Conservation (phyloP, 2,113 vertebrate species). For the human (Homo sapiens) region GRCh38 chr19:6514001-6514500, state of each 20-base stretch:
- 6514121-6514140: not conserved
- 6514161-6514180: not conserved
- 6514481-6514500: too few species aligned
- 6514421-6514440: not conserved
- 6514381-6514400: not conserved
- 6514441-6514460: conserved; percentile 29
- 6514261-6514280: not conserved
- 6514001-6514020: not conserved
- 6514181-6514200: not conserved
- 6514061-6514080: not conserved
- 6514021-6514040: not conserved
- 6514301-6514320: too few species aligned
- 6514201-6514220: not conserved
- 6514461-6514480: conserved; percentile 8
- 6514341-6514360: not conserved
- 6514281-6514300: not conserved
- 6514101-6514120: not conserved
- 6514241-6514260: not conserved
- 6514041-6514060: not conserved
- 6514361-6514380: not conserved
- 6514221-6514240: not conserved
- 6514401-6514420: not conserved
- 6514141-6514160: not conserved
- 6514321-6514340: not conserved
- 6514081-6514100: not conserved